phyloP scores from a whole-genome alignment of 2,113 vertebrate genomes.

The Protobothrops mucrosquamatus region DNA sequence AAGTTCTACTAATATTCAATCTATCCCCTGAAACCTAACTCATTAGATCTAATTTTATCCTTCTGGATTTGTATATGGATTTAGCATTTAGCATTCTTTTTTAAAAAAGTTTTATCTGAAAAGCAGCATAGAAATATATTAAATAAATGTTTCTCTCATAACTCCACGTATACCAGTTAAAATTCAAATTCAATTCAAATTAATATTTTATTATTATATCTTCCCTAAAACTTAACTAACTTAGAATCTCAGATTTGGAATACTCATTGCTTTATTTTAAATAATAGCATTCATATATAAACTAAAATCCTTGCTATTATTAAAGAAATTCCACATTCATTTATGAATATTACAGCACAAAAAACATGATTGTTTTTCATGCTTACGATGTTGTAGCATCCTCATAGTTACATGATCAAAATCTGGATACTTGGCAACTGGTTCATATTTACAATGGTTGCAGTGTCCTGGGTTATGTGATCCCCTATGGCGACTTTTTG shows the following conservation, averaged over 20 bases:
- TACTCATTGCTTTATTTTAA: not conserved
- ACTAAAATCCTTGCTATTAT: not conserved
- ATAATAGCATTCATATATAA: constrained; percentile 19
- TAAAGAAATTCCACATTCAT: not conserved
- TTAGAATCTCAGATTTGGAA: not conserved
- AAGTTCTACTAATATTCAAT: not conserved
- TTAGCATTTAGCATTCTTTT: not conserved
- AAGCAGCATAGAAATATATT: not conserved
- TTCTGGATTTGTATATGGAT: not conserved
- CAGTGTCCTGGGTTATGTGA: no score
- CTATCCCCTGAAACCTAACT: not conserved
- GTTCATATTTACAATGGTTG: no score
- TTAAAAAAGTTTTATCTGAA: not conserved
- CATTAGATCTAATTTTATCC: not conserved
- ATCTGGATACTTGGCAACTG: no score
- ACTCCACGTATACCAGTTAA: not conserved
- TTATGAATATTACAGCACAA: not conserved
- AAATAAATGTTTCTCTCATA: not conserved
- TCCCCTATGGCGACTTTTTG: no score
- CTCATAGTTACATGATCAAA: no score
- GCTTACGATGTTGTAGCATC: no score
- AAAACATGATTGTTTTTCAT: no score
- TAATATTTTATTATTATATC: not conserved
- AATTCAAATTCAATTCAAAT: not conserved
- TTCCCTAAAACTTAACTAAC: constrained; percentile 14